Percentiles rank a stretch among this genome's conserved stretches.
phyloP scores from a whole-genome alignment of 2,888 invertebrate species.

The Stegophylla sp. region DNA sequence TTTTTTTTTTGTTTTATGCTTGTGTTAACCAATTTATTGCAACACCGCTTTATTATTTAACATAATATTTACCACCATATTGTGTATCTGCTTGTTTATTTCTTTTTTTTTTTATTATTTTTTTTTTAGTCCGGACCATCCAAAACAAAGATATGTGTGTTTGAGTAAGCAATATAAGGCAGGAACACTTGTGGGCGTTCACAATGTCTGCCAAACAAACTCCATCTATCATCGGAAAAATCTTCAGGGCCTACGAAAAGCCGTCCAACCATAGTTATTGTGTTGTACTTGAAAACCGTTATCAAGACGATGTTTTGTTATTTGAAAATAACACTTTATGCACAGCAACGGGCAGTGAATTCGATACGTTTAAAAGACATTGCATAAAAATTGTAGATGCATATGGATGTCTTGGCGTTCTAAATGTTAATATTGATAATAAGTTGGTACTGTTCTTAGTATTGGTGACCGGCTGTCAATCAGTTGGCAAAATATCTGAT shows the following conservation, averaged over 20 bases:
- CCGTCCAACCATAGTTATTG: constrained; percentile 86
- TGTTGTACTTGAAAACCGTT: constrained; percentile 86
- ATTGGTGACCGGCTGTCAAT: constrained; percentile 93
- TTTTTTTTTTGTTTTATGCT: constrained; percentile 12
- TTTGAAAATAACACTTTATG: constrained; percentile 94
- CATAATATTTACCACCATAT: constrained; percentile 28
- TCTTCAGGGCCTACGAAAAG: constrained; percentile 89
- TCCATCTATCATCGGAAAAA: constrained; percentile 75
- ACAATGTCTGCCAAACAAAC: constrained; percentile 58
- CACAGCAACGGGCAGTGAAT: constrained; percentile 82
- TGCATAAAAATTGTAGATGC: constrained; percentile 92
- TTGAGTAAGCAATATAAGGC: constrained; percentile 24
- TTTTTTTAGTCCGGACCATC: constrained; percentile 43
- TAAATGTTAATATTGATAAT: constrained; percentile 84
- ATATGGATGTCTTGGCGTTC: constrained; percentile 93
- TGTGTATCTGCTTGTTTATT: constrained; percentile 37
- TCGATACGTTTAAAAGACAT: constrained; percentile 84
- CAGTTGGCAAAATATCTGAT: constrained; percentile 93
- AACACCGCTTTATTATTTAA: constrained; percentile 6
- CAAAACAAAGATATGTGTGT: constrained; percentile 36
- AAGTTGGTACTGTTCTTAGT: constrained; percentile 86
- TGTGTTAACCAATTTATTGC: neutral
- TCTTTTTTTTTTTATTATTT: constrained; percentile 38
- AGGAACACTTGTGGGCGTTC: neutral
- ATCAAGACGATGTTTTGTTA: constrained; percentile 83